Evolutionary conservation across 2,113 vertebrate species (phyloP), one percentile per base, ranked within the genome.

Genomic region (Tetrax tetrax): DNA sequence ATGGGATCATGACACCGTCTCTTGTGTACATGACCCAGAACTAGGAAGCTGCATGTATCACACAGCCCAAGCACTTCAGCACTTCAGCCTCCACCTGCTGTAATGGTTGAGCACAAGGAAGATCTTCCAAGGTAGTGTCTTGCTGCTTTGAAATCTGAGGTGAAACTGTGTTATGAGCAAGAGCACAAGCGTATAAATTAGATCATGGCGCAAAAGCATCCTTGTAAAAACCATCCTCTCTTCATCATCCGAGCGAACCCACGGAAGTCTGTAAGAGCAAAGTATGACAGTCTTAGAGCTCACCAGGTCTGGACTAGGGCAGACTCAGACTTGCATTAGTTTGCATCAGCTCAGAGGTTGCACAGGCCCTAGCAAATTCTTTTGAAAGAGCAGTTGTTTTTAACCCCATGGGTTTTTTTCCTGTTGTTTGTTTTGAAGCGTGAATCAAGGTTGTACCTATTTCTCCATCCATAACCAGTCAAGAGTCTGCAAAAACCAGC

Each of bases 371-470:
- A 54, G 41, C 16, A 77, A 76, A 54, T 77, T 77, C 19, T 83
- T 86, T 75, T 78, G 35, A 71, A 93, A 60, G 21, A 80, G 25
- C 18, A 27, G 48, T 57, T 68, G 23, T 33, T 84, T 78, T 60
- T 10, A 41, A 6, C 9, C 5, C 64, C 9, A 1, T 41, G 63
- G 69, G 69, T 95, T 87, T 41, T 63, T 94, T 89, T 69, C 31
- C 37, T 70, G 37, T 41, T 94, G 66, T 64, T 92, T 85, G 61
- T 91, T 95, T 84, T 56, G 43, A 91, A 38, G 38, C 17, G 56
- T 79, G 79, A 83, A 48, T 70, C 38, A 31, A 81, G 64, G 10
- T 59, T 65, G 56, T 48, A 28, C 78, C 35, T 76, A 10, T 92
- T 87, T 57, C 37, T 84, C 17, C 50, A 27, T 14, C 7, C 0